Evolutionary conservation across 2,113 vertebrate genomes (phyloP), one percentile per base, ranked within the genome.

Genomic region (Suncus etruscus): DNA sequence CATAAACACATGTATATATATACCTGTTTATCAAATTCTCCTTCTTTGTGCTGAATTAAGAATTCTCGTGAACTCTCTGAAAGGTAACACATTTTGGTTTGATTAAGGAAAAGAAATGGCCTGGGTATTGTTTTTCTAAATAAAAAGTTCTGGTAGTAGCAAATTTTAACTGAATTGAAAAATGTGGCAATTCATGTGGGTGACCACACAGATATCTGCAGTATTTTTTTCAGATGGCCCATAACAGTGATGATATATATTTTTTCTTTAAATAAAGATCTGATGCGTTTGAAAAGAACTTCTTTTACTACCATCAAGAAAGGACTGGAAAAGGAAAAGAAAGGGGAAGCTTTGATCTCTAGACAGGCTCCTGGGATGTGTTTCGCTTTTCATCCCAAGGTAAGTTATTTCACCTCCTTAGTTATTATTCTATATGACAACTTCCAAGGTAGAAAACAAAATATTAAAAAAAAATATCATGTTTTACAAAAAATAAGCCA

Each of bases 361-460:
- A 95, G 82, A 0, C 96, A 97, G 79, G 98, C 98, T 76, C 97
- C 98, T 31, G 99, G 98, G 6, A 97, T 99, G 96, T 99, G 98
- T 90, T 99, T 99, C 5, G 98, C 98, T 96, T 99, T 99, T 95
- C 98, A 99, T 39, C 98, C 98, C 63, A 96, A 97, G 97, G 99
- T 99, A 95, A 86, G 81, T 14, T 86, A 68, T 90, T 86, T 92
- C 68, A 80, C 10, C 18, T 48, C 15, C 1, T 73, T 83, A 54
- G 39, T 79, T 73, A 45, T 25, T 48, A 47, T 58, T n/a, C 24
- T 69, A 20, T 73, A 85, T 39, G 39, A 25, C 6, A 29, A 6
- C 72, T 75, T 77, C 11, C 18, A 68, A 94, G 51, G 48, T 39
- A 92, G 65, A 50, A 48, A 29, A 74, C 77, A 50, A 1, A 29